Evolutionary conservation across 2,888 invertebrate genomes (phyloP).

Genomic region (Chrysolina haemoptera): DNA sequence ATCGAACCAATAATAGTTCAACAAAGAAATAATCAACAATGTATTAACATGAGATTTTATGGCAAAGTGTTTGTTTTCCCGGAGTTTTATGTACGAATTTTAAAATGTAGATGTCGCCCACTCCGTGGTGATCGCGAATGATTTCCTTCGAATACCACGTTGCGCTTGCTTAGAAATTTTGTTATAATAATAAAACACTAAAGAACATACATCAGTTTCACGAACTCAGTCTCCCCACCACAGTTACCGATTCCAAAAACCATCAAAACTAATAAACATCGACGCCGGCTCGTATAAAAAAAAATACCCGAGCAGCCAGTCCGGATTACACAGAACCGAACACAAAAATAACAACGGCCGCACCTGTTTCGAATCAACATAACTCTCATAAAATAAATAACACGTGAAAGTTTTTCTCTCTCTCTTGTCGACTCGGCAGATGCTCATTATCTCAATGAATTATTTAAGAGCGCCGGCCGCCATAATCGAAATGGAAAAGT

Average conservation of each 20-base stretch:
- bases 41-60: no score
- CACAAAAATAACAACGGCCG: conserved; percentile 23
- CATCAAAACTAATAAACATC: background rate
- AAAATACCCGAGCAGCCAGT: background rate
- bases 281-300: background rate
- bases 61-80: no score
- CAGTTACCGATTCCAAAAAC: background rate
- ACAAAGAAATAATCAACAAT: no score
- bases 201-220: no score
- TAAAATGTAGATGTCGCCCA: no score
- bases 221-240: background rate
- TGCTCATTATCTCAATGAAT: conserved; percentile 37
- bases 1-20: no score
- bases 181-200: background rate
- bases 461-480: conserved; percentile 34
- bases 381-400: conserved; percentile 25
- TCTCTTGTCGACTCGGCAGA: conserved; percentile 21
- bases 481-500: conserved; percentile 29
- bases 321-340: background rate
- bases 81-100: no score
- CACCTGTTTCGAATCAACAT: conserved; percentile 40
- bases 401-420: conserved; percentile 38
- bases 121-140: no score
- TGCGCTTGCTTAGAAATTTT: no score
- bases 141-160: no score